Evolutionary conservation across 2,797 vertebrate species (phyloP).

Genomic region (Sitta carolinensis): DNA sequence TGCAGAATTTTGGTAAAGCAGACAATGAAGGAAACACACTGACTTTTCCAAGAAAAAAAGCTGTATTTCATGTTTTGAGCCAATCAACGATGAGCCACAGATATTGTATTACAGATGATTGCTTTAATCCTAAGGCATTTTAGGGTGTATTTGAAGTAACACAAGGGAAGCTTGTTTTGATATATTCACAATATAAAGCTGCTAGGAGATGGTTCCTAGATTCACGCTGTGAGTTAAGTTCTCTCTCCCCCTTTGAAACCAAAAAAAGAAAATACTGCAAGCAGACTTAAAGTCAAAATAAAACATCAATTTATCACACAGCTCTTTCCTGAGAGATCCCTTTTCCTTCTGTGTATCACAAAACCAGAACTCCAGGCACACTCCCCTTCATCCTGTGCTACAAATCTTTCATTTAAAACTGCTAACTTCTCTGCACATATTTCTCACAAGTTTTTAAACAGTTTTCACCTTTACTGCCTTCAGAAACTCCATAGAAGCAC

Average conservation of each 20-base stretch:
- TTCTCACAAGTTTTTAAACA: constrained; percentile 32
- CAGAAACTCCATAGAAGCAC: background rate
- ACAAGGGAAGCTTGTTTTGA: constrained; percentile 65
- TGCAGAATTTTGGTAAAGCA: constrained; percentile 62
- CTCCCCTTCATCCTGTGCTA: background rate
- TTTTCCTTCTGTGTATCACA: background rate
- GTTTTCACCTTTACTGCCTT: background rate
- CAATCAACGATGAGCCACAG: constrained; percentile 58
- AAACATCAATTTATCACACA: background rate
- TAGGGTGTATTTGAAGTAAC: constrained; percentile 67
- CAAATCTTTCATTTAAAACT: background rate
- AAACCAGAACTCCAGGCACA: background rate
- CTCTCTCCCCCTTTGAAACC: background rate
- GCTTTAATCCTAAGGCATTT: constrained; percentile 73
- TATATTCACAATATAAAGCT: constrained; percentile 55
- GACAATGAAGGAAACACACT: constrained; percentile 41
- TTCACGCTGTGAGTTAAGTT: constrained; percentile 30
- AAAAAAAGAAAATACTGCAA: constrained; percentile 14
- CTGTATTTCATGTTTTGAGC: constrained; percentile 68
- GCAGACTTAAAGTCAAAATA: background rate
- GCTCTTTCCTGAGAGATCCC: background rate
- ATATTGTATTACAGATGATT: constrained; percentile 75
- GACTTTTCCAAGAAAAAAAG: constrained; percentile 56
- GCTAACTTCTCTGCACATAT: background rate
- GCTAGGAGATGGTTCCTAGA: constrained; percentile 48